phyloP scores from a whole-genome alignment of 1,140 invertebrate genomes.

The Melipona quadrifasciata region DNA sequence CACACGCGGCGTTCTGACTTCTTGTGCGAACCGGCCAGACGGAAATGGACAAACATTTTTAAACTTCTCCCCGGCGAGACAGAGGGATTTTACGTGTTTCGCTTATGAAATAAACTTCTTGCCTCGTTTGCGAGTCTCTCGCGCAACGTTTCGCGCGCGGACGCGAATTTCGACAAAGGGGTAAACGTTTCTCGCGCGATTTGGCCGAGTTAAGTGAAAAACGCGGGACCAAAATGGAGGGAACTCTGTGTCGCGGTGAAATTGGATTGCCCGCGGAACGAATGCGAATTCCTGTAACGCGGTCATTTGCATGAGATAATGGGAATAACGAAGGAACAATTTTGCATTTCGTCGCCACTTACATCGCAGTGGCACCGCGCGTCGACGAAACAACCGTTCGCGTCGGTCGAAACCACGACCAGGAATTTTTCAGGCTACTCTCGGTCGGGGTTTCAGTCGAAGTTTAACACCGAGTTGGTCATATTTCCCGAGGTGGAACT shows the following conservation, averaged over 20 bases:
- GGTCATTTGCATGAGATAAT: slow-evolving; percentile 7
- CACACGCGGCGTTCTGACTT: background rate
- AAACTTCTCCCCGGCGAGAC: background rate
- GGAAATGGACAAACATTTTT: background rate
- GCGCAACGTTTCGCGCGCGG: no score
- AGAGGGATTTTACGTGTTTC: background rate
- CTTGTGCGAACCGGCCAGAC: background rate
- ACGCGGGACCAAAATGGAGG: background rate
- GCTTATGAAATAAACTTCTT: background rate
- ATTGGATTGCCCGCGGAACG: background rate
- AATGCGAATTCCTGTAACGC: slow-evolving; percentile 5
- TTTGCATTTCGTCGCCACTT: background rate
- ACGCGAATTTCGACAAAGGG: background rate
- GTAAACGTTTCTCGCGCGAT: background rate
- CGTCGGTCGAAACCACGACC: background rate
- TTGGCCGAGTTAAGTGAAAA: no score
- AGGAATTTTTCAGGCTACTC: no score
- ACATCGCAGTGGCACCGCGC: no score
- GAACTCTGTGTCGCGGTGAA: background rate
- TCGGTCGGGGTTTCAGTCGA: no score
- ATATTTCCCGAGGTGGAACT: no score
- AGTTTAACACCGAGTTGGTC: no score
- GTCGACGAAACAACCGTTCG: background rate
- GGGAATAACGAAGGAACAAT: background rate
- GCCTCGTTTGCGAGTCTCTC: no score